A percentile compares a stretch with the other conserved stretches of the same genome.
phyloP scores from a whole-genome alignment of 2,797 vertebrate genomes.

The Sternarchorhynchus goeldii region DNA sequence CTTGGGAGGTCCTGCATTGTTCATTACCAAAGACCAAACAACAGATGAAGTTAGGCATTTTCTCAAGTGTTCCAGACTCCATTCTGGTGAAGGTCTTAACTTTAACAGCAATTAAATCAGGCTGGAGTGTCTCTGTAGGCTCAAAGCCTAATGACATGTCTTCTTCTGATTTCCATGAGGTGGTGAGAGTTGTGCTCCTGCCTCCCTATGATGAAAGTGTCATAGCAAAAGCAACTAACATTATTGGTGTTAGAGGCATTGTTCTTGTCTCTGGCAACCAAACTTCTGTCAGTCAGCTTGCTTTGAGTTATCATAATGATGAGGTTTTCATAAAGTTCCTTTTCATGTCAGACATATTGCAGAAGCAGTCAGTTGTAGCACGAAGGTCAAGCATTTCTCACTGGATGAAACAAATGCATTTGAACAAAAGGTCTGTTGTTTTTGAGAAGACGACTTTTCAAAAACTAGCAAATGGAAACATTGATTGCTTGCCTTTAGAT shows the following conservation, averaged over 20 bases:
- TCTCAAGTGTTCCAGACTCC: conserved; percentile 65
- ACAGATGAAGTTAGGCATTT: conserved; percentile 64
- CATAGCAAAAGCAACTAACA: conserved; percentile 58
- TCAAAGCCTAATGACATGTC: conserved; percentile 54
- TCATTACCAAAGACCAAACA: conserved; percentile 69
- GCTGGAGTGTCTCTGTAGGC: conserved; percentile 64
- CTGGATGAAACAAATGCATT: conserved; percentile 75
- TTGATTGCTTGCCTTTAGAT: conserved; percentile 2
- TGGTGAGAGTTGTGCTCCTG: conserved; percentile 72
- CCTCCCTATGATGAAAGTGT: conserved; percentile 70
- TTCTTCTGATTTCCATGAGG: conserved; percentile 55
- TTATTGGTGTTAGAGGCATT: conserved; percentile 67
- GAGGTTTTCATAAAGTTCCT: conserved; percentile 69
- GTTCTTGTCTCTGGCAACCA: conserved; percentile 70
- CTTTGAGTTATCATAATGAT: conserved; percentile 63
- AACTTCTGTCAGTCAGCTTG: conserved; percentile 50
- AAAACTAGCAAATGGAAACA: conserved; percentile 19
- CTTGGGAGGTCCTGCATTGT: conserved; percentile 79
- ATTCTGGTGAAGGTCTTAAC: conserved; percentile 67
- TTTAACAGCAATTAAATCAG: conserved; percentile 63
- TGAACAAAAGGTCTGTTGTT: conserved; percentile 58
- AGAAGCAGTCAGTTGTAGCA: conserved; percentile 72
- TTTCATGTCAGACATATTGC: conserved; percentile 71
- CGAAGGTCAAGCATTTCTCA: conserved; percentile 62
- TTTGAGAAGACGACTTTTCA: conserved; percentile 63